phyloP scores from a whole-genome alignment of 2,113 vertebrate species.

The Axis porcinus region DNA sequence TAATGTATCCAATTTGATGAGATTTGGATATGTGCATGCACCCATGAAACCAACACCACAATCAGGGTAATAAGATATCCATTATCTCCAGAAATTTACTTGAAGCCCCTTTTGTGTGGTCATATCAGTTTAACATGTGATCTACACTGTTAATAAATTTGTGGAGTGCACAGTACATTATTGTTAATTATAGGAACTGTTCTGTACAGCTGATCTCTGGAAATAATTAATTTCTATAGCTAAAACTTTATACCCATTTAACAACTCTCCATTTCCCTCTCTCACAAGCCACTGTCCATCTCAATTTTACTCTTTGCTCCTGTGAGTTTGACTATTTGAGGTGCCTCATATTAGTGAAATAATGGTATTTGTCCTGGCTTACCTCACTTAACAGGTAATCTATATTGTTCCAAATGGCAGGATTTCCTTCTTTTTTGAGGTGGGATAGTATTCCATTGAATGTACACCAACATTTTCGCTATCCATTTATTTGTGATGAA shows the following conservation, averaged over 20 bases:
- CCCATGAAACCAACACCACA: background rate
- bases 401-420: background rate
- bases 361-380: background rate
- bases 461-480: background rate
- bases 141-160: background rate
- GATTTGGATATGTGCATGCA: background rate
- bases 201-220: background rate
- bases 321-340: background rate
- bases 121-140: background rate
- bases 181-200: background rate
- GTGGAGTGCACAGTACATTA: background rate
- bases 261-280: background rate
- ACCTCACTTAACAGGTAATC: background rate
- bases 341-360: background rate
- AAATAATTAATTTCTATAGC: background rate
- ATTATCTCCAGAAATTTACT: background rate
- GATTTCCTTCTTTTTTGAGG: background rate
- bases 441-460: background rate
- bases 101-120: background rate
- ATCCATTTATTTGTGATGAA: background rate
- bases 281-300: background rate
- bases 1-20: background rate
- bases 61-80: background rate
- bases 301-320: background rate
- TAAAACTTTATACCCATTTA: background rate